Evolutionary conservation across 2,113 vertebrate species (phyloP).

Genomic region (Anser cygnoides): DNA sequence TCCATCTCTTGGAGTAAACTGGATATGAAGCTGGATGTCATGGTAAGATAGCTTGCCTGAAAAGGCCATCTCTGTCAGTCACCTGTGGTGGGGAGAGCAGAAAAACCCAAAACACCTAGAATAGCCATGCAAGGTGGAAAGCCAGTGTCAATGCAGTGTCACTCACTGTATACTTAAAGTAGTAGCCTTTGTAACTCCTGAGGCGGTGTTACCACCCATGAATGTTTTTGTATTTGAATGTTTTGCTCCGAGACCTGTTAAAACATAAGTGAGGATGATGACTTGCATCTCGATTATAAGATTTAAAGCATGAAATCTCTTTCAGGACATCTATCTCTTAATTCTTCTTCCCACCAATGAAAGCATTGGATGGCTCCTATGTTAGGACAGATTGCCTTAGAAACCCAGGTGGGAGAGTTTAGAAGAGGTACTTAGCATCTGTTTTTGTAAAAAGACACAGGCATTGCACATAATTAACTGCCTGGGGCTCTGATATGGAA

Average conservation of each 20-base stretch:
- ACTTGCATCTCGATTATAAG: neutral
- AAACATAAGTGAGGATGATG: neutral
- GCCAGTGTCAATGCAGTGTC: neutral
- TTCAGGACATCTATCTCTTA: neutral
- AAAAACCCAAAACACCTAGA: neutral
- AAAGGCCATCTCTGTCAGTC: neutral
- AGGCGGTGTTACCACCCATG: neutral
- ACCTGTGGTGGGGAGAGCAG: neutral
- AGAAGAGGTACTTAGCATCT: neutral
- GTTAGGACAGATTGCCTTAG: neutral
- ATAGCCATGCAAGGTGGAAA: neutral
- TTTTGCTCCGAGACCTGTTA: neutral
- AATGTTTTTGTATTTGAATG: neutral
- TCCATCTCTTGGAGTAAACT: neutral
- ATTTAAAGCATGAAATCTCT: neutral
- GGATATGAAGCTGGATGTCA: neutral
- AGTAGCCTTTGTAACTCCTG: neutral
- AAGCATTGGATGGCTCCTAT: neutral
- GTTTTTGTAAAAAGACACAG: neutral
- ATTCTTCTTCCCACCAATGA: neutral
- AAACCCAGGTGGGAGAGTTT: neutral
- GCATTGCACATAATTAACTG: neutral
- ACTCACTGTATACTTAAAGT: neutral
- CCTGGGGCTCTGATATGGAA: neutral
- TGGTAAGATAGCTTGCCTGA: neutral